These are phyloP conservation scores for Catocala nupta DNA, from an alignment of 2,888 invertebrate genomes.

Conservation along the genomic window DNA sequence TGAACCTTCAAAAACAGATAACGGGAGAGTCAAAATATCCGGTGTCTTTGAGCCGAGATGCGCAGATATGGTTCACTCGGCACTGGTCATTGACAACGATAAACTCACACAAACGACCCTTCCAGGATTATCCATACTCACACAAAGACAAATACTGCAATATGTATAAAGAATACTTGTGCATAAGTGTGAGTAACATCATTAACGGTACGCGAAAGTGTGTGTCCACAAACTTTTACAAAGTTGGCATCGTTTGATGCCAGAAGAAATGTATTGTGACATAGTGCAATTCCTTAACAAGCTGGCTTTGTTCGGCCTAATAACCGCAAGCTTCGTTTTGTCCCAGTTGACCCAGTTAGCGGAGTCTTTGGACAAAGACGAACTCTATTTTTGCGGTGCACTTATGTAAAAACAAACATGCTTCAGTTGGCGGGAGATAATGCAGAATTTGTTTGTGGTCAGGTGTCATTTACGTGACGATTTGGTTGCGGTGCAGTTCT, in stretches of 20 bases:
- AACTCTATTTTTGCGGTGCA: conserved; percentile 60
- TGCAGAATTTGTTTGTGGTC: conserved; percentile 43
- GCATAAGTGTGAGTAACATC: conserved; percentile 1
- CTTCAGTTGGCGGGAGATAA: conserved; percentile 49
- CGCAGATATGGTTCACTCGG: conserved; percentile 39
- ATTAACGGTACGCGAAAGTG: neutral
- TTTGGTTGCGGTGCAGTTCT: conserved; percentile 20
- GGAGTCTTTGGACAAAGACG: conserved; percentile 42
- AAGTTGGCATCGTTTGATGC: conserved; percentile 18
- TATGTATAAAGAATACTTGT: neutral
- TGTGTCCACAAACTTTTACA: conserved; percentile 13
- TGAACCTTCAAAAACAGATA: conserved; percentile 66
- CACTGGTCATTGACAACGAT: conserved; percentile 36
- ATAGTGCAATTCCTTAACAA: conserved; percentile 54
- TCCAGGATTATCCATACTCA: neutral
- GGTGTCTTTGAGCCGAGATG: conserved; percentile 49
- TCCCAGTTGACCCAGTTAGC: conserved; percentile 61
- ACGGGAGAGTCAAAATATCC: conserved; percentile 58
- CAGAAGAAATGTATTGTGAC: conserved; percentile 16
- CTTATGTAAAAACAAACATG: conserved; percentile 65
- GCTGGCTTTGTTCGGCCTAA: conserved; percentile 58
- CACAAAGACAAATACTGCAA: neutral
- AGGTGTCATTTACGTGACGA: conserved; percentile 42
- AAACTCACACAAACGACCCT: conserved; percentile 26
- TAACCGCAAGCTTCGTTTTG: conserved; percentile 58